Evolutionary conservation across 1,140 invertebrate genomes (phyloP), one percentile per base, ranked within the genome.

Genomic region (Anoplolepis gracilipes): DNA sequence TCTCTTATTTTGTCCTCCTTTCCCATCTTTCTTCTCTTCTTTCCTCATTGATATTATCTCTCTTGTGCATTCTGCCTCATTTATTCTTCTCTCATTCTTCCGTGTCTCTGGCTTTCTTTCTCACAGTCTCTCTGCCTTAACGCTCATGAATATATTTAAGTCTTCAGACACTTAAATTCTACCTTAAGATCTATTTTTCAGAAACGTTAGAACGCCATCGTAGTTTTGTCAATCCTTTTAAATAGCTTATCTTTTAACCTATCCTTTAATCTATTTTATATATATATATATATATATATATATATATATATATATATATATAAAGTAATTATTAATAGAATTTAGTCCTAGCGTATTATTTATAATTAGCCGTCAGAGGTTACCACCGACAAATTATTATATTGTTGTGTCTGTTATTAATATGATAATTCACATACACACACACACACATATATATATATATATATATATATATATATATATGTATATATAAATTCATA

Each of bases 91-190:
- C n/a, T 13, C 49, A 25, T 30, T 13, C 59, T 59, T 59, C 36
- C 19, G n/a, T 39, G 13, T 64, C 11, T 16, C 64, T 13, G 36
- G 16, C 42, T 69, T 25, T 69, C 65, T 46, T 7, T 46, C 65
- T 69, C 22, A 16, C 42, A 16, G 6, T 70, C 42, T 49, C 42
- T 53, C 67, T 19, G 6, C 8, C 28, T 55, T 30, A 55, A 28
- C 53, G 30, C 72, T 16, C 36, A 73, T 46, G 67, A 73, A 73
- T 72, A 72, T 46, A 72, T 72, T 81, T 81, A 57, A 72, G 78
- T 81, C 36, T 82, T 79, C 30, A 46, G 70, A 82, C 39, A 33
- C 53, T 82, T 82, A 82, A 7, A 46, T 73, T 25, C 25, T 72
- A 73, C 6, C 78, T 82, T 82, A 82, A 59, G 42, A 73, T 72